Conservation (phyloP, 2,797 vertebrate species). For the Gymnodraco acuticeps region DNA sequence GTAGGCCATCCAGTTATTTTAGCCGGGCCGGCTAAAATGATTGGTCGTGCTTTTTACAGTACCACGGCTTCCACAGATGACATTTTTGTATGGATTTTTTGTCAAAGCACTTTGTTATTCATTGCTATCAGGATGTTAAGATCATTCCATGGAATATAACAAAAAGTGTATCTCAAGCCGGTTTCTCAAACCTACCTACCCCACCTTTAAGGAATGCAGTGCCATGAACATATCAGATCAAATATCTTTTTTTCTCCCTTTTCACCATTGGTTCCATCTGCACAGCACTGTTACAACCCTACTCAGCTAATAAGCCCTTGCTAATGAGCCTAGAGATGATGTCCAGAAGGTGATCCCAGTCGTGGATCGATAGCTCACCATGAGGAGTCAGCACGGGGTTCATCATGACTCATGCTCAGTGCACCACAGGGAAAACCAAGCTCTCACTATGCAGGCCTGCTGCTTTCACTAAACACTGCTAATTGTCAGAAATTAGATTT, state of each 20-base stretch:
- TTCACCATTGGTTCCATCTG: slow-evolving; percentile 53
- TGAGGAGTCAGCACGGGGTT: slow-evolving; percentile 73
- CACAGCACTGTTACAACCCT: slow-evolving; percentile 60
- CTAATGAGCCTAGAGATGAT: slow-evolving; percentile 81
- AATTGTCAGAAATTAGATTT: slow-evolving; percentile 38
- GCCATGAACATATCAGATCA: slow-evolving; percentile 46
- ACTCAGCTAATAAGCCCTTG: slow-evolving; percentile 76
- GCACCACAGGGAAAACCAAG: slow-evolving; percentile 62
- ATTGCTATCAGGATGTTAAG: too few relatives aligned
- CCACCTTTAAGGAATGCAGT: slow-evolving; percentile 7
- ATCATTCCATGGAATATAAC: too few relatives aligned
- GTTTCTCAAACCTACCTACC: too few relatives aligned
- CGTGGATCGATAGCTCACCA: slow-evolving; percentile 78
- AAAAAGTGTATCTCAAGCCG: too few relatives aligned
- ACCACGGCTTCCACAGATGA: too few relatives aligned
- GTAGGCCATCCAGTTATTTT: too few relatives aligned
- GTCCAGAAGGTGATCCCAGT: slow-evolving; percentile 78
- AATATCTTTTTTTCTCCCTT: slow-evolving; percentile 43
- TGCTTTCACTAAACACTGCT: slow-evolving; percentile 29
- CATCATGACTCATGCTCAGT: slow-evolving; percentile 73
- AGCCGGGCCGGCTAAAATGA: too few relatives aligned
- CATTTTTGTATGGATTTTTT: too few relatives aligned
- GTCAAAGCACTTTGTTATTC: too few relatives aligned
- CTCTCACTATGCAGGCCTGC: slow-evolving; percentile 33
- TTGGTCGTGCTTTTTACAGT: too few relatives aligned